Conservation (phyloP, 2,888 invertebrate species). For the Brenthis hecate region DNA sequence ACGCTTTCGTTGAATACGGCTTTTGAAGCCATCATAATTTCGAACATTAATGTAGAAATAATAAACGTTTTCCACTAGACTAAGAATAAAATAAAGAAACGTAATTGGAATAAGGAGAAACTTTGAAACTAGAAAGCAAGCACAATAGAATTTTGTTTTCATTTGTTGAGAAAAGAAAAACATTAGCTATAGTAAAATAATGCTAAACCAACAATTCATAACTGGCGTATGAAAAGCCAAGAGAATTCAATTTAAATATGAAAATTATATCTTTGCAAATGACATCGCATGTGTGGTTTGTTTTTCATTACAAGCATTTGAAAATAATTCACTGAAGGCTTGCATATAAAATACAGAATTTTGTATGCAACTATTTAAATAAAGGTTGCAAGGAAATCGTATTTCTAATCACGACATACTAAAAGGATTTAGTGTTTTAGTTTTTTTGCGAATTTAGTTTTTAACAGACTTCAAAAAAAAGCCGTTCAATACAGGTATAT, state of each 20-base stretch:
- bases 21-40: no score
- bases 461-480: no score
- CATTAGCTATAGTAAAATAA: neutral
- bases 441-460: no score
- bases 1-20: no score
- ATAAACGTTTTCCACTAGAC: no score
- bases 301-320: constrained; percentile 12
- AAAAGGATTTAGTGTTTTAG: neutral
- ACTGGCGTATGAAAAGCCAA: constrained; percentile 7
- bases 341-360: constrained; percentile 7
- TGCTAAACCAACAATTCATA: neutral
- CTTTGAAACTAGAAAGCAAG: no score
- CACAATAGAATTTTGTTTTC: no score
- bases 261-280: constrained; percentile 26
- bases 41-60: no score
- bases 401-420: constrained; percentile 2
- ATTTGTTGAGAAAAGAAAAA: neutral
- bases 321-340: constrained; percentile 20
- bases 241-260: constrained; percentile 33
- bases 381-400: neutral
- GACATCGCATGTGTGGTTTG: constrained; percentile 26
- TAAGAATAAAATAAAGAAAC: no score
- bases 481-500: no score
- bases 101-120: no score
- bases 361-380: constrained; percentile 8